Conservation (phyloP, 2,888 invertebrate species). For the Hanleya hanleyi region DNA sequence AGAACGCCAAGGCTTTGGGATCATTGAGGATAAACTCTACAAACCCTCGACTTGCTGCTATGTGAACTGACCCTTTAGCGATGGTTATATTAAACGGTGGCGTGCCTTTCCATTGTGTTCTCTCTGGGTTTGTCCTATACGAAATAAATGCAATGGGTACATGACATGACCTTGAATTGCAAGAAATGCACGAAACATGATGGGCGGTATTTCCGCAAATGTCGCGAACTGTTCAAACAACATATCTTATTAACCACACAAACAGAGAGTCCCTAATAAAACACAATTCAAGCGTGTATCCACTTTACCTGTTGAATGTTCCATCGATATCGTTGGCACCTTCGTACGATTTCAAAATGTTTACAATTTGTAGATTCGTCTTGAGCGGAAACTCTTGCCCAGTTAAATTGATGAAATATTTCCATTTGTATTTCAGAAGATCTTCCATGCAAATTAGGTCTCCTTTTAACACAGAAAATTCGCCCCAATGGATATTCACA, state of each 20-base stretch:
- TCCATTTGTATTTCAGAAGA: constrained; percentile 40
- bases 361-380: constrained; percentile 53
- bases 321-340: constrained; percentile 54
- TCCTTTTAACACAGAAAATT: constrained; percentile 48
- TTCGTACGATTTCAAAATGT: constrained; percentile 49
- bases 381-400: constrained; percentile 50
- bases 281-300: too few species aligned
- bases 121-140: too few species aligned
- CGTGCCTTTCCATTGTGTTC: constrained; percentile 15
- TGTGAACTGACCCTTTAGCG: constrained; percentile 37
- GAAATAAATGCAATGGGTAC: too few species aligned
- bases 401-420: constrained; percentile 43
- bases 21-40: constrained; percentile 17
- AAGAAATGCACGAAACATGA: too few species aligned
- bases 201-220: too few species aligned
- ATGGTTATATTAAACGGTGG: neutral
- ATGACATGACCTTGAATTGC: too few species aligned
- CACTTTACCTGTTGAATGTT: too few species aligned
- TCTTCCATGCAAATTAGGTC: constrained; percentile 56
- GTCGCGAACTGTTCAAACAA: too few species aligned
- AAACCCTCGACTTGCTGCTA: constrained; percentile 20
- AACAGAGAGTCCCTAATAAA: too few species aligned
- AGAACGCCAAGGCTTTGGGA: neutral
- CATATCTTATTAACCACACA: too few species aligned
- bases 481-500: constrained; percentile 37